These are phyloP conservation scores for Pomacea maculata DNA, from an alignment of 1,140 invertebrate genomes.

Conservation along the genomic window DNA sequence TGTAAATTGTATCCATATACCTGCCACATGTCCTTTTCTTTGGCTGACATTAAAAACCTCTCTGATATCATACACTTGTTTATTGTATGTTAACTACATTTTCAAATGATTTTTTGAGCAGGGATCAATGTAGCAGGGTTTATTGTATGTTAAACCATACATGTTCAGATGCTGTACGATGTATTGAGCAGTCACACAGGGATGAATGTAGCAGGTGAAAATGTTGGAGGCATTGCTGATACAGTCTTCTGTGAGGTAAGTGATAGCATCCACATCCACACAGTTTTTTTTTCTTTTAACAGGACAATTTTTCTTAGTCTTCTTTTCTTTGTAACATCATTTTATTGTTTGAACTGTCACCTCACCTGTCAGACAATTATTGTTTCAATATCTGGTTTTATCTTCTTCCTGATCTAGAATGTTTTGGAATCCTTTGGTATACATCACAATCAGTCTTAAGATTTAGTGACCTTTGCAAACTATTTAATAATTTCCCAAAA, in stretches of 20 bases:
- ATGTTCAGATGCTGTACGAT: neutral
- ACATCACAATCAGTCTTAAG: too few species aligned
- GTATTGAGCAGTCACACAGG: slow-evolving; percentile 2
- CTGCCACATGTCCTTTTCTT: neutral
- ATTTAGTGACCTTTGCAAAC: too few species aligned
- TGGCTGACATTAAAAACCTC: too few species aligned
- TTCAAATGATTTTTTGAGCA: neutral
- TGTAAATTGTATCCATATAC: too few species aligned
- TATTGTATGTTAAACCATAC: neutral
- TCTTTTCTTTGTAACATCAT: neutral
- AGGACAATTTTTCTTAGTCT: neutral
- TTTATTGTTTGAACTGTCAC: neutral
- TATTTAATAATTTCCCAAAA: too few species aligned
- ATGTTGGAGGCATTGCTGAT: slow-evolving; percentile 11
- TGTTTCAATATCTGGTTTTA: neutral
- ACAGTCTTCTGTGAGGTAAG: slow-evolving; percentile 28
- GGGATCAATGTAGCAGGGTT: neutral
- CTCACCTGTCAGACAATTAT: neutral
- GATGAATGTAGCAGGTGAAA: slow-evolving; percentile 9
- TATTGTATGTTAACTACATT: neutral
- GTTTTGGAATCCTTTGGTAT: too few species aligned
- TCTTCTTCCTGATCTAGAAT: neutral
- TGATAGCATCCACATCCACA: neutral
- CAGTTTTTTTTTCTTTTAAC: neutral
- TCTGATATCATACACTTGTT: neutral